Percentiles rank a stretch among this genome's conserved stretches.
phyloP scores from a whole-genome alignment of 2,113 vertebrate genomes.

The Centropristis striata region DNA sequence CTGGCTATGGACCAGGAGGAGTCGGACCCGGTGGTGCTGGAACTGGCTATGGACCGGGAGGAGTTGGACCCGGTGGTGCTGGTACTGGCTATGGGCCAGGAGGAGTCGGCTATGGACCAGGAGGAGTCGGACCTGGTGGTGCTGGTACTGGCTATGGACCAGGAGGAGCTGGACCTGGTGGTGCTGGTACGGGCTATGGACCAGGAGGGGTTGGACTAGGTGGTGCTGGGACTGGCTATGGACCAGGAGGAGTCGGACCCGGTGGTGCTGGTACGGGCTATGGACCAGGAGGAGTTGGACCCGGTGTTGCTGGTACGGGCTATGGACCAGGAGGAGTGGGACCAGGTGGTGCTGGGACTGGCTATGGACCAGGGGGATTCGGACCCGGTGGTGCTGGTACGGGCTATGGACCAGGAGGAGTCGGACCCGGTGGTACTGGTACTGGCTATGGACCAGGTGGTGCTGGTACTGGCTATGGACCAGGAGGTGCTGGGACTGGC shows the following conservation, averaged over 20 bases:
- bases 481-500: conserved; percentile 15
- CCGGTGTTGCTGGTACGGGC: conserved; percentile 45
- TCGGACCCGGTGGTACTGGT: no score
- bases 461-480: conserved; percentile 34
- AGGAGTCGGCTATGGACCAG: conserved; percentile 55
- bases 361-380: conserved; percentile 40
- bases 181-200: conserved; percentile 43
- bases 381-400: conserved; percentile 39
- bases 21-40: conserved; percentile 12
- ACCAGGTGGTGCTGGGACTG: conserved; percentile 32
- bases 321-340: conserved; percentile 46
- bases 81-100: conserved; percentile 49
- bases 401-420: conserved; percentile 52
- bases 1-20: conserved; percentile 45
- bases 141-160: conserved; percentile 57
- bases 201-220: conserved; percentile 50
- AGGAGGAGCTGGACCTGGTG: conserved; percentile 50
- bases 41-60: conserved; percentile 43
- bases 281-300: conserved; percentile 53
- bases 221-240: conserved; percentile 49
- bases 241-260: conserved; percentile 51
- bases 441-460: conserved; percentile 16
- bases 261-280: conserved; percentile 54
- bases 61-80: conserved; percentile 34
- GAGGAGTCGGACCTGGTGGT: conserved; percentile 32